A percentile compares a stretch with the other conserved stretches of the same genome.
Evolutionary conservation across 2,888 invertebrate species (phyloP).

Genomic region (Nymphalis c-album): DNA sequence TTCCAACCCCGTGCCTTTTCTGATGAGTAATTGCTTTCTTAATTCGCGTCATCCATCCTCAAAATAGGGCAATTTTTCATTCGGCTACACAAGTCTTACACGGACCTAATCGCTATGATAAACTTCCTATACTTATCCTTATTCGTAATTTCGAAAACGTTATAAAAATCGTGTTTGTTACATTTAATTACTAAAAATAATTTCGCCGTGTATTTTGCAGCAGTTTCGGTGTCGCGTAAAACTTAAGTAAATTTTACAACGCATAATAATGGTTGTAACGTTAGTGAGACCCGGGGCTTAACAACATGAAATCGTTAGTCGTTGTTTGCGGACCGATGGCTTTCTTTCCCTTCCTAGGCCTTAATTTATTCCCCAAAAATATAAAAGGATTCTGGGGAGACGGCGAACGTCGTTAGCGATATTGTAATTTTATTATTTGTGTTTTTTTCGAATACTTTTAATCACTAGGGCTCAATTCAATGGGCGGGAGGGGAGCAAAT

Average conservation of each 20-base stretch:
- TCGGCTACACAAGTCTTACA: conserved; percentile 56
- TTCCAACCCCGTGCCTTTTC: conserved; percentile 75
- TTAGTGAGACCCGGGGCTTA: conserved; percentile 52
- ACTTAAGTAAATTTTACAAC: conserved; percentile 44
- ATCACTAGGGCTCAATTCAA: conserved; percentile 68
- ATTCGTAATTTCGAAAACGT: conserved; percentile 23
- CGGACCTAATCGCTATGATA: conserved; percentile 56
- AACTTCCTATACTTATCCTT: conserved; percentile 39
- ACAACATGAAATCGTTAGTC: conserved; percentile 68
- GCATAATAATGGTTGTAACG: conserved; percentile 47
- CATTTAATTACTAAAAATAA: conserved; percentile 37
- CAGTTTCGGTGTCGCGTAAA: conserved; percentile 37
- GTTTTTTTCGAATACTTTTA: conserved; percentile 81
- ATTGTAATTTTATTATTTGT: conserved; percentile 83
- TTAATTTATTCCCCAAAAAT: conserved; percentile 79
- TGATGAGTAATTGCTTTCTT: conserved; percentile 82
- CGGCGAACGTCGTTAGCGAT: conserved; percentile 77
- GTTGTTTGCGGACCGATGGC: conserved; percentile 63
- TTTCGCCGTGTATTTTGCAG: conserved; percentile 20
- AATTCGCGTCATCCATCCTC: conserved; percentile 81
- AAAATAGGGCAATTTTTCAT: conserved; percentile 80
- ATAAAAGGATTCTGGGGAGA: conserved; percentile 80
- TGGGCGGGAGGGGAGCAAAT: conserved; percentile 69
- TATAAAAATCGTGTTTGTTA: conserved; percentile 16
- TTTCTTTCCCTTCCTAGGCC: conserved; percentile 66